phyloP scores from a whole-genome alignment of 2,888 invertebrate genomes.

The Digitonthophagus gazella region DNA sequence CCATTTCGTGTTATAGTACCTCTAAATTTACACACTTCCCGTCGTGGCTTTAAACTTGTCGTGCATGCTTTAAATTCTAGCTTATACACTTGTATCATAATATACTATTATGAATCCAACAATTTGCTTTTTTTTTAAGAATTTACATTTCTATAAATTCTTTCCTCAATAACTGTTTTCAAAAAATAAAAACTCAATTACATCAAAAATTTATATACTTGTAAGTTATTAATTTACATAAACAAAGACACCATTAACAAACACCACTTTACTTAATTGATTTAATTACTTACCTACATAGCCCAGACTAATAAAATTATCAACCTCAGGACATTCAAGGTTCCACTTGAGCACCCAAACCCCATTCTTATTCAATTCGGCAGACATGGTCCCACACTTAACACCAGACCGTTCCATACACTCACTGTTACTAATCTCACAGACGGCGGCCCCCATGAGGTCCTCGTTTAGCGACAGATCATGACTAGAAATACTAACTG shows the following conservation, averaged over 20 bases:
- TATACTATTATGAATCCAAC: too few relatives aligned
- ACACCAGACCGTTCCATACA: conserved; percentile 4
- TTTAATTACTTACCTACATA: conserved; percentile 53
- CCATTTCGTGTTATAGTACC: too few relatives aligned
- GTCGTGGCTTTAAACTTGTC: too few relatives aligned
- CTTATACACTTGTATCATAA: too few relatives aligned
- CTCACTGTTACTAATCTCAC: not conserved
- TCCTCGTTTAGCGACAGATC: conserved; percentile 14
- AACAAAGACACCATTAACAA: not conserved
- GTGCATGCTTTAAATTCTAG: too few relatives aligned
- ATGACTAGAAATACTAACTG: conserved; percentile 26
- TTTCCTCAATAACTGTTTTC: too few relatives aligned
- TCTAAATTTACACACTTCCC: too few relatives aligned
- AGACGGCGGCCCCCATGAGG: not conserved
- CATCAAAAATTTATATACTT: too few relatives aligned
- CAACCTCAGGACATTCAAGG: conserved; percentile 48
- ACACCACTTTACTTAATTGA: conserved; percentile 1
- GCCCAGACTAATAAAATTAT: conserved; percentile 59
- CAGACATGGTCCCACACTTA: conserved; percentile 28
- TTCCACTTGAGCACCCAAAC: conserved; percentile 52
- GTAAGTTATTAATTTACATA: not conserved
- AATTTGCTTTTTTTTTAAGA: too few relatives aligned
- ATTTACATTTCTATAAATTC: too few relatives aligned
- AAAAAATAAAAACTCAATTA: too few relatives aligned
- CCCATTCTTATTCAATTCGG: conserved; percentile 50